phyloP scores from a whole-genome alignment of 2,113 vertebrate genomes.

The Syngnathus typhle region DNA sequence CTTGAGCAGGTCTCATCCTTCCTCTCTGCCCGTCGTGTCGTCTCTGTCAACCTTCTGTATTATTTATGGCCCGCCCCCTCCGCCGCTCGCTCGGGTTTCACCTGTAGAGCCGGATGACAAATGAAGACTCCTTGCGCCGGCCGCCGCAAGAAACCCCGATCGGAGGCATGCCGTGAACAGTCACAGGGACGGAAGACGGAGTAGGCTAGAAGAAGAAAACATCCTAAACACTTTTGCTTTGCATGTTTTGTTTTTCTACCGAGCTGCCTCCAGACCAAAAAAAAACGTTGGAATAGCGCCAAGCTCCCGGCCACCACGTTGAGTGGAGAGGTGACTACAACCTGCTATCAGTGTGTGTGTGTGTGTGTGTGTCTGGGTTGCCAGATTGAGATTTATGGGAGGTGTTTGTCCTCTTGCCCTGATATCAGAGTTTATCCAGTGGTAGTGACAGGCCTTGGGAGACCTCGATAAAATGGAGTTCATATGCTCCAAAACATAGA shows the following conservation, averaged over 20 bases:
- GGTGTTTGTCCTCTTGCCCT: constrained; percentile 3
- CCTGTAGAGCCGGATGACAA: constrained; percentile 65
- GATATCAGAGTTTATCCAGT: constrained; percentile 7
- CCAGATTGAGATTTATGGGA: constrained; percentile 13
- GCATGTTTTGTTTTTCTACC: neutral
- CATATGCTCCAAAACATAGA: neutral
- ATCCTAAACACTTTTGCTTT: constrained; percentile 22
- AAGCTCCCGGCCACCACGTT: constrained; percentile 9
- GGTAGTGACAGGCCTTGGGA: neutral
- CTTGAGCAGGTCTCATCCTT: constrained; percentile 3
- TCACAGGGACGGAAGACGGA: constrained; percentile 38
- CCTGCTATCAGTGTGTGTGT: constrained; percentile 7
- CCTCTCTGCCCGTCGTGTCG: constrained; percentile 15
- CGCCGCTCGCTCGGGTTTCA: constrained; percentile 53
- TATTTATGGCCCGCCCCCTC: constrained; percentile 69
- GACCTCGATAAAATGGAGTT: neutral
- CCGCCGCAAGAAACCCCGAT: constrained; percentile 43
- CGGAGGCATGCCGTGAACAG: constrained; percentile 17
- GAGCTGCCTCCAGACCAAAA: constrained; percentile 9
- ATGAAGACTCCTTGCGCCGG: constrained; percentile 64
- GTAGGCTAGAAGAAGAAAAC: constrained; percentile 40
- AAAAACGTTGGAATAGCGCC: constrained; percentile 22
- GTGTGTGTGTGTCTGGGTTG: constrained; percentile 12
- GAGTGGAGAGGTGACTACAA: constrained; percentile 42
- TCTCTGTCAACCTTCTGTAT: constrained; percentile 57